Evolutionary conservation across 2,797 vertebrate species (phyloP), one percentile per base, ranked within the genome.

Genomic region (Clarias pachynema): DNA sequence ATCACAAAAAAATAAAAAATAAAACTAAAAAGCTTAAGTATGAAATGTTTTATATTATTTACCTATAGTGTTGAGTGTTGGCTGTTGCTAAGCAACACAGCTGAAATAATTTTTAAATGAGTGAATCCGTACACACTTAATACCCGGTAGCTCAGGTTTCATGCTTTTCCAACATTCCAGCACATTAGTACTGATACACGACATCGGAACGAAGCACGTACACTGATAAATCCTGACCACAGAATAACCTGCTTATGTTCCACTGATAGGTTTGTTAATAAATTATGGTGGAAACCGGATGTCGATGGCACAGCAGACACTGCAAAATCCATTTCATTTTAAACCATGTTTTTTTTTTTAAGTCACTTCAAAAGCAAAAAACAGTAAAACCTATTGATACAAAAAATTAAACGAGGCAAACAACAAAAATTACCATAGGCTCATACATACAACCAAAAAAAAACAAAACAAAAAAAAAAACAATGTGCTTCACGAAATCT

Each of bases 401-500:
- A 89, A 92, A 53, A 92, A 92, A 91, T 84, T 73, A 83, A 88
- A 78, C n/a, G 65, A 88, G 84, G 75, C 92, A 92, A 84, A 92
- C 89, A 93, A 90, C 85, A 90, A 81, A 90, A 93, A 91, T 86
- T 91, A 90, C 90, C 87, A 91, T 86, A 90, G 86, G 89, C 90
- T 92, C 87, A 92, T 91, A 91, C 85, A 93, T 92, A 85, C 89
- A 92, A 90, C 91, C 83, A 60, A 89, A 88, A 92, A 91, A 91
- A 93, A 93, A 87, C 91, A 92, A 91, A 90, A 92, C 91, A 93
- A 91, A 91, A 90, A 92, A 91, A 93, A 91, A 93, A 49, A 53
- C 34, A 93, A 94, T 94, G 94, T 94, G 94, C 95, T 95, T 93
- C 94, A 95, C 92, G 94, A 80, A 94, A 94, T 96, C 95, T 95